Evolutionary conservation across 2,888 invertebrate species (phyloP), one percentile per base, ranked within the genome.

Genomic region (Blastobasis adustella): DNA sequence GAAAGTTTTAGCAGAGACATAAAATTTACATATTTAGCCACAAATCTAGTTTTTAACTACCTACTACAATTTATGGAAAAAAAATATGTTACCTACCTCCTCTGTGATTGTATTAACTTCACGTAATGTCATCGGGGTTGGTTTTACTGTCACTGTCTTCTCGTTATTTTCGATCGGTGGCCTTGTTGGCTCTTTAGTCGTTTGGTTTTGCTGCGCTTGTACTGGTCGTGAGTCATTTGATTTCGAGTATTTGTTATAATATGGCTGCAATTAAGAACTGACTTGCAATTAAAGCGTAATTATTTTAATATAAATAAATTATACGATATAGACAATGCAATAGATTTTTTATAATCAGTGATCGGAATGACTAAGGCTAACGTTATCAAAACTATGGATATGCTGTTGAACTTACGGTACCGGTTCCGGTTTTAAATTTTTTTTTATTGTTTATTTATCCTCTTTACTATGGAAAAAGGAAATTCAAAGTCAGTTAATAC

Each of bases 21-120:
- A 23, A 3, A 23, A 23, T 23, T 23, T 1, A 23, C 23, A 3
- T 23, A 23, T 23, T 23, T 1, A 23, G 23, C 58, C 51, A 79
- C 81, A 58, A 61, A 64, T 55, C 80, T 78, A 60, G 64, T 73
- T 53, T 69, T 76, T 53, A 63, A 61, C 48, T 74, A 76, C 51
- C 57, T 54, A 59, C 78, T 68, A 67, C 74, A 74, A 69, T 77
- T 81, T 10, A 66, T 61, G 85, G 84, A 67, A 9, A 67, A 63
- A 10, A 45, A 38, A 4, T 38, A 6, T 9, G n/a, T 9, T 48
- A 38, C 65, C 49, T 60, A 79, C 79, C 67, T 79, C 76, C 52
- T 76, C 73, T 48, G 61, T 57, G 37, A 66, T 57, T 50, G 61
- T 51, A 58, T 61, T 68, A 10, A 59, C 48, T 52, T 76, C 74